Percentiles rank a stretch among this genome's conserved stretches.
Conservation (phyloP, 2,888 invertebrate genomes). For the Tromatobia lineatoria region DNA sequence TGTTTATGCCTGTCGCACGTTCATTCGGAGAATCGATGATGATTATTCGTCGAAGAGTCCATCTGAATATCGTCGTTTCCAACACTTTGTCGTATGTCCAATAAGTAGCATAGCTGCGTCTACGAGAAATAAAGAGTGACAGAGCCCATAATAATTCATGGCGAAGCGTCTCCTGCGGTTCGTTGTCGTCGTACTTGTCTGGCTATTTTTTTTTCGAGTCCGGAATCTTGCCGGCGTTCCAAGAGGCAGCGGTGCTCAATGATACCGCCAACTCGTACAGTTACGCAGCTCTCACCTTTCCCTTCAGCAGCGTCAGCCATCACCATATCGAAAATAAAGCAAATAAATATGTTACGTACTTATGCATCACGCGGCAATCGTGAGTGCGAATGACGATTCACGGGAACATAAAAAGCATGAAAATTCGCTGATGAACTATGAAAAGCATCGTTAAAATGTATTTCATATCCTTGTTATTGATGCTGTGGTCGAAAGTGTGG, state of each 20-base stretch:
- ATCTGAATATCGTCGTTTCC: constrained; percentile 19
- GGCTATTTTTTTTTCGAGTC: constrained; percentile 34
- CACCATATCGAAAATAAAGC: background rate
- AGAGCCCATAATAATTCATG: constrained; percentile 59
- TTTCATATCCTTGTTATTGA: no score
- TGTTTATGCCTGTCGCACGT: constrained; percentile 1
- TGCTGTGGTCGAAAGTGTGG: no score
- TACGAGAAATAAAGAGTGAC: constrained; percentile 4
- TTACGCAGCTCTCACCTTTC: constrained; percentile 59
- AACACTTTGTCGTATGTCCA: background rate
- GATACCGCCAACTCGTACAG: constrained; percentile 34
- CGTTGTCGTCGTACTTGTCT: constrained; percentile 32
- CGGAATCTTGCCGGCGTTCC: constrained; percentile 59
- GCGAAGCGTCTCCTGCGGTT: constrained; percentile 46
- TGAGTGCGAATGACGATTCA: background rate
- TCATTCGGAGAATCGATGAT: constrained; percentile 15
- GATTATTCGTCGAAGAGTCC: constrained; percentile 6
- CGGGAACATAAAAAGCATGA: background rate
- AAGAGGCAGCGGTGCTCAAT: constrained; percentile 61
- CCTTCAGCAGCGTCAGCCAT: constrained; percentile 38
- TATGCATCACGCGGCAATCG: background rate
- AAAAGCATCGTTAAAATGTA: no score
- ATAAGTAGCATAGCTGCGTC: background rate
- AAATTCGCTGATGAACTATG: no score
- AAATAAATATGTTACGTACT: constrained; percentile 33